Conservation (phyloP, 1,140 invertebrate genomes). For the Lasioglossum baleicum region DNA sequence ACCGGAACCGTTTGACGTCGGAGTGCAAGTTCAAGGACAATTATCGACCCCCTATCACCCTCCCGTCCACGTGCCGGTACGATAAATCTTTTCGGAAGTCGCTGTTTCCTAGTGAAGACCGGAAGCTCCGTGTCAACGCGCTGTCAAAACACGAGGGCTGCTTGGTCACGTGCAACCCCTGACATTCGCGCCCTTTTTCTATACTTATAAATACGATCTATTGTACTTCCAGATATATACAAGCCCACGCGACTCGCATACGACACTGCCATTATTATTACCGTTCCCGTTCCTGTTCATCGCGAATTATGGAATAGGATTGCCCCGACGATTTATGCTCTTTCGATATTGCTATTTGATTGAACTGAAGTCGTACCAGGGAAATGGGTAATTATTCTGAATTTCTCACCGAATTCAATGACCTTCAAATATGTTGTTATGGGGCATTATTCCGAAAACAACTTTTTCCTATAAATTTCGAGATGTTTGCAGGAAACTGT, state of each 20-base stretch:
- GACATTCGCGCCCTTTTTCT: conserved; percentile 71
- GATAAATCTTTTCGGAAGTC: conserved; percentile 65
- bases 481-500: too few species aligned
- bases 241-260: conserved; percentile 33
- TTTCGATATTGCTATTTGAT: neutral
- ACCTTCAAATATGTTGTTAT: too few species aligned
- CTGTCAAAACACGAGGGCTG: conserved; percentile 76
- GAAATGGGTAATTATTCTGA: too few species aligned
- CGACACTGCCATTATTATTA: conserved; percentile 25
- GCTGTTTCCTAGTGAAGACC: conserved; percentile 51
- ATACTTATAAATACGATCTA: conserved; percentile 53
- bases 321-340: neutral
- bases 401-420: too few species aligned
- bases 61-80: conserved; percentile 51
- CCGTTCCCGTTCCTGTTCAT: neutral
- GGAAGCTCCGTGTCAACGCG: conserved; percentile 72
- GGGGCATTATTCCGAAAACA: too few species aligned
- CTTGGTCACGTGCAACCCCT: conserved; percentile 66
- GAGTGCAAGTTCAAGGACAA: conserved; percentile 47
- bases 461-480: too few species aligned
- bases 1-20: neutral
- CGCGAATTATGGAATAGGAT: neutral
- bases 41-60: conserved; percentile 42
- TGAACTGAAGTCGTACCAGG: neutral
- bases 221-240: conserved; percentile 48